Percentiles rank a stretch among this genome's conserved stretches.
These are phyloP conservation scores for Rhyacophila brunnea DNA, from an alignment of 1,140 invertebrate species.

Conservation along the genomic window DNA sequence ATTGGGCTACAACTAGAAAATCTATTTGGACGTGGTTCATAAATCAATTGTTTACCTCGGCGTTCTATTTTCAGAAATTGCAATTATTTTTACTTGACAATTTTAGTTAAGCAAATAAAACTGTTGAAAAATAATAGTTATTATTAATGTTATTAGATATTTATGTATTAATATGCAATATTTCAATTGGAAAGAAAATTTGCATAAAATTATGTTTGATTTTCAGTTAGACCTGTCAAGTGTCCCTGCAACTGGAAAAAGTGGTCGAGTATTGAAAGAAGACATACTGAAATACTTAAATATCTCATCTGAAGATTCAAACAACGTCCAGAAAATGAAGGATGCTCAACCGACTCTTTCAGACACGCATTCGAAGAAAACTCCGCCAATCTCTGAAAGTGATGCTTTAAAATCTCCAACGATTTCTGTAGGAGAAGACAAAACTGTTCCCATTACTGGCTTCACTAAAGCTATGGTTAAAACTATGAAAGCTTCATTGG, in stretches of 20 bases:
- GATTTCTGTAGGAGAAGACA: constrained; percentile 40
- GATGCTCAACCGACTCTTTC: constrained; percentile 27
- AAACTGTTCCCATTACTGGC: constrained; percentile 61
- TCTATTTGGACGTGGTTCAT: too few species aligned
- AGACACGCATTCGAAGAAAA: neutral
- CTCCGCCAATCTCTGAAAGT: constrained; percentile 14
- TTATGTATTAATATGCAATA: too few species aligned
- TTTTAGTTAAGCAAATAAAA: too few species aligned
- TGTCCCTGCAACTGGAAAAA: constrained; percentile 82
- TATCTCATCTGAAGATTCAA: constrained; percentile 49
- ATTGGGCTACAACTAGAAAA: too few species aligned
- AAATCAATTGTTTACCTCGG: too few species aligned
- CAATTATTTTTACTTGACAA: too few species aligned
- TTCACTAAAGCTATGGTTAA: constrained; percentile 91
- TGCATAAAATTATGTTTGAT: constrained; percentile 21
- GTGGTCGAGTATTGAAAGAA: constrained; percentile 93
- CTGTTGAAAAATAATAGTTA: too few species aligned
- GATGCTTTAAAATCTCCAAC: neutral
- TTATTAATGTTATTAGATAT: too few species aligned
- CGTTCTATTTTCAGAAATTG: too few species aligned
- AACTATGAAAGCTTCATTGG: constrained; percentile 89
- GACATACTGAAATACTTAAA: constrained; percentile 82
- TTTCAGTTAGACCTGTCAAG: constrained; percentile 70
- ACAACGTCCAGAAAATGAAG: constrained; percentile 39
- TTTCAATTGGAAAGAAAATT: too few species aligned